Evolutionary conservation across 2,888 invertebrate species (phyloP).

Genomic region (Epistrophe grossulariae): DNA sequence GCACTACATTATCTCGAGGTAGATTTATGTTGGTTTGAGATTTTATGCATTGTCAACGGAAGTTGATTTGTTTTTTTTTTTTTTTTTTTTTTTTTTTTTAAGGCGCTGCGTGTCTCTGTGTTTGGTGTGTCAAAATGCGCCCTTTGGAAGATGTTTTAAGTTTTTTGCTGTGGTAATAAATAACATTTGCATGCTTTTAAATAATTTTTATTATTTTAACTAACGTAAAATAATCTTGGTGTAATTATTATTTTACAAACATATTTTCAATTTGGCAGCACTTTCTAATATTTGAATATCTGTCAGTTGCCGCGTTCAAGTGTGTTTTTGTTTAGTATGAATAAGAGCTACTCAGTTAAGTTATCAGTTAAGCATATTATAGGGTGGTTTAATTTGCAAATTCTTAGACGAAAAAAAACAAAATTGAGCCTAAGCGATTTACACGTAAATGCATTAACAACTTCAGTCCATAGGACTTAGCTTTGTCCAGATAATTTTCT

Average conservation of each 20-base stretch:
- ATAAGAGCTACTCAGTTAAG: no score
- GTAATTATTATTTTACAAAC: background rate
- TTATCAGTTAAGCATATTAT: no score
- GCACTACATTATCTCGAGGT: conserved; percentile 82
- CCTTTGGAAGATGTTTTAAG: background rate
- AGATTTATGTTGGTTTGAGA: conserved; percentile 78
- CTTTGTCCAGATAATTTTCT: no score
- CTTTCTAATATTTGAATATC: background rate
- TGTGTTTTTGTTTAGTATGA: no score
- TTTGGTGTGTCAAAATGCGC: conserved; percentile 1
- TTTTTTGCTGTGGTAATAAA: conserved; percentile 17
- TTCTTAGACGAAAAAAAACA: no score
- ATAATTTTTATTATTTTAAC: background rate
- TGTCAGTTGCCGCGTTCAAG: no score
- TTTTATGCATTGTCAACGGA: conserved; percentile 37
- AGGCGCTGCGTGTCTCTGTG: background rate
- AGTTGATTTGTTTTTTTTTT: conserved; percentile 19
- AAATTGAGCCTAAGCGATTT: no score
- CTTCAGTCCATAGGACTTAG: no score
- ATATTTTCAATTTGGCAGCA: conserved; percentile 3
- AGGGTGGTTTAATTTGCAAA: no score
- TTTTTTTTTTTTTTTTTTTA: conserved; percentile 25
- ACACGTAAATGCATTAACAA: no score
- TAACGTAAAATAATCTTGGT: background rate
- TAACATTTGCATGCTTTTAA: conserved; percentile 18